These are phyloP conservation scores for Mimachlamys varia DNA, from an alignment of 2,888 invertebrate species.

Conservation along the genomic window DNA sequence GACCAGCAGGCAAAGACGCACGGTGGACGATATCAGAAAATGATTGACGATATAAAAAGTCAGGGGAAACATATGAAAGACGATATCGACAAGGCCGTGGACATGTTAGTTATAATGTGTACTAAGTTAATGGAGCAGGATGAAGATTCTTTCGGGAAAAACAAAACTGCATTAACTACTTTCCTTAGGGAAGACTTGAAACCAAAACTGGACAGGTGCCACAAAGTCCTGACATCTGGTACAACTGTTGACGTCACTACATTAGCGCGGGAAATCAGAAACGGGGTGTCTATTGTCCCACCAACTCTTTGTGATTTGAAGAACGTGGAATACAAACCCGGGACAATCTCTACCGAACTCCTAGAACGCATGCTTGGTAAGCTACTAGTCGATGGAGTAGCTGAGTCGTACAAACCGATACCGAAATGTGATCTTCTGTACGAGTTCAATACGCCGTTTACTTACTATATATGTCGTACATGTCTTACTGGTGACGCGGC, in stretches of 20 bases:
- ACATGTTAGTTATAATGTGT: not conserved
- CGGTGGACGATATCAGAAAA: not conserved
- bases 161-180: not conserved
- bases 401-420: not conserved
- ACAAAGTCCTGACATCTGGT: not conserved
- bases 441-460: not conserved
- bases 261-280: not conserved
- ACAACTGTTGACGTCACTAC: slow-evolving; percentile 16
- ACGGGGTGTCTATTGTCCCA: not conserved
- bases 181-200: not conserved
- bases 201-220: not conserved
- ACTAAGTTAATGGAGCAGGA: not conserved
- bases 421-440: not conserved
- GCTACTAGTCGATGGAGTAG: not conserved
- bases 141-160: not conserved
- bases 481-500: slow-evolving; percentile 9
- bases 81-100: not conserved
- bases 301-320: not conserved
- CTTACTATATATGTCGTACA: not conserved
- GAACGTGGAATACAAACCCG: not conserved
- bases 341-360: not conserved
- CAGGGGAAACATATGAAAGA: slow-evolving; percentile 1
- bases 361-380: slow-evolving; percentile 1
- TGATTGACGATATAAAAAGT: not conserved
- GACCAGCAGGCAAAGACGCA: not conserved